These are phyloP conservation scores for Peromyscus eremicus DNA, from an alignment of 2,797 vertebrate species.

Conservation along the genomic window DNA sequence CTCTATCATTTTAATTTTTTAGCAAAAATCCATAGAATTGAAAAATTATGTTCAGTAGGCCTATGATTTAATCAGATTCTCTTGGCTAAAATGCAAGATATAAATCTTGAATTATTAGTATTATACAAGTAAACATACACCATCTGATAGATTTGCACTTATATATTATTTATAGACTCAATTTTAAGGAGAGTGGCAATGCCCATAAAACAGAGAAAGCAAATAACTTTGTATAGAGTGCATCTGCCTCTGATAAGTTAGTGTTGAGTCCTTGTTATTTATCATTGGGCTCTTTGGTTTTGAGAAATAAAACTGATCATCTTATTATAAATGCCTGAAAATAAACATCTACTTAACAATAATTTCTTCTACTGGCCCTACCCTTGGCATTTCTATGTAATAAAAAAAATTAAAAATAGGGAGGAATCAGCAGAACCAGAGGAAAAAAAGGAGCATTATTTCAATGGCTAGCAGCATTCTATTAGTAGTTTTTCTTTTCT, in stretches of 20 bases:
- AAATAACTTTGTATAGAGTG: slow-evolving; percentile 75
- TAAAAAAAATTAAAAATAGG: slow-evolving; percentile 44
- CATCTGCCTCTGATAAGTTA: slow-evolving; percentile 76
- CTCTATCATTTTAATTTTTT: slow-evolving; percentile 70
- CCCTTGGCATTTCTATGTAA: slow-evolving; percentile 33
- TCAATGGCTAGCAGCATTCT: neutral
- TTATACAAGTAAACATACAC: slow-evolving; percentile 84
- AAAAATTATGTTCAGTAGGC: slow-evolving; percentile 80
- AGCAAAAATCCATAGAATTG: slow-evolving; percentile 79
- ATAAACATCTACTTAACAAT: slow-evolving; percentile 77
- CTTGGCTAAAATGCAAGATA: slow-evolving; percentile 78
- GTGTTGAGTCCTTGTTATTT: slow-evolving; percentile 58
- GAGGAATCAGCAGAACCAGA: slow-evolving; percentile 20
- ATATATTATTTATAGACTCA: slow-evolving; percentile 86
- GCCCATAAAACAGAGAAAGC: slow-evolving; percentile 82
- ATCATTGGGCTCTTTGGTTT: slow-evolving; percentile 66
- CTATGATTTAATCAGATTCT: slow-evolving; percentile 81
- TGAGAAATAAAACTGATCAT: slow-evolving; percentile 79
- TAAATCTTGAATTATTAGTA: slow-evolving; percentile 85
- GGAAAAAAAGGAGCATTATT: slow-evolving; percentile 10
- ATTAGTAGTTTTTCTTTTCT: neutral
- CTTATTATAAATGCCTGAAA: slow-evolving; percentile 79
- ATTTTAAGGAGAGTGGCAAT: slow-evolving; percentile 83
- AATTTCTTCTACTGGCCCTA: slow-evolving; percentile 56
- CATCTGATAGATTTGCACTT: slow-evolving; percentile 82